Conservation (phyloP, 2,113 vertebrate species). For the Pelmatolapia mariae region DNA sequence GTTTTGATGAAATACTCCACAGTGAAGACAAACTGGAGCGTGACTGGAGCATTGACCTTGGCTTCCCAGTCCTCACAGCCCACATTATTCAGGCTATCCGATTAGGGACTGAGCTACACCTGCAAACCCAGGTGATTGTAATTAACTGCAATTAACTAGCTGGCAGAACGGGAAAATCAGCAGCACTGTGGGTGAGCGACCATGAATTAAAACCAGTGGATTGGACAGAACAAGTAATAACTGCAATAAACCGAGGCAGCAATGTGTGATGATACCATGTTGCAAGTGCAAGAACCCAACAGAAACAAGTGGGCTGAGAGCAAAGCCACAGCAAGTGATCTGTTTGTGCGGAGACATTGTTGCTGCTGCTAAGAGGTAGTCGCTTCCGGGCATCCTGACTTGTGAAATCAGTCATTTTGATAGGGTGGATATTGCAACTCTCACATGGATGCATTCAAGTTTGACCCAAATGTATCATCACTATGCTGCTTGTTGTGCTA, state of each 20-base stretch:
- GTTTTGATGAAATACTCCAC: slow-evolving; percentile 2
- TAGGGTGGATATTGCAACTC: background rate
- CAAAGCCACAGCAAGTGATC: background rate
- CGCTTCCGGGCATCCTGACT: background rate
- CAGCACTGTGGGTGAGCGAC: background rate
- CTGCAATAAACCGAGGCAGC: background rate
- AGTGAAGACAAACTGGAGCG: background rate
- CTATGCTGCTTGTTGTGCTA: background rate
- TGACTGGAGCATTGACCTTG: background rate
- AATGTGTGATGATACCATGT: slow-evolving; percentile 1
- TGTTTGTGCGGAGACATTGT: background rate
- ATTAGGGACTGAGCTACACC: slow-evolving; percentile 13
- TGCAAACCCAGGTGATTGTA: background rate
- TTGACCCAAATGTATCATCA: slow-evolving; percentile 12
- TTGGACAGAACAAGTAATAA: background rate
- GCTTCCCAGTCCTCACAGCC: background rate
- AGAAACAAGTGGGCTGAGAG: slow-evolving; percentile 1
- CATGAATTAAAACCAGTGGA: background rate
- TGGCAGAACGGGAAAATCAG: background rate
- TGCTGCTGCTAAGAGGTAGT: slow-evolving; percentile 16
- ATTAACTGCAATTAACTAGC: slow-evolving; percentile 26
- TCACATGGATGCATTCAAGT: slow-evolving; percentile 8
- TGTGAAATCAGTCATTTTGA: slow-evolving; percentile 28
- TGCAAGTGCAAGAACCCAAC: background rate
- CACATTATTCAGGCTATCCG: background rate